Base-by-base conservation (phyloP, 1,140 invertebrate species). In the Leptoteleia sp. region DNA sequence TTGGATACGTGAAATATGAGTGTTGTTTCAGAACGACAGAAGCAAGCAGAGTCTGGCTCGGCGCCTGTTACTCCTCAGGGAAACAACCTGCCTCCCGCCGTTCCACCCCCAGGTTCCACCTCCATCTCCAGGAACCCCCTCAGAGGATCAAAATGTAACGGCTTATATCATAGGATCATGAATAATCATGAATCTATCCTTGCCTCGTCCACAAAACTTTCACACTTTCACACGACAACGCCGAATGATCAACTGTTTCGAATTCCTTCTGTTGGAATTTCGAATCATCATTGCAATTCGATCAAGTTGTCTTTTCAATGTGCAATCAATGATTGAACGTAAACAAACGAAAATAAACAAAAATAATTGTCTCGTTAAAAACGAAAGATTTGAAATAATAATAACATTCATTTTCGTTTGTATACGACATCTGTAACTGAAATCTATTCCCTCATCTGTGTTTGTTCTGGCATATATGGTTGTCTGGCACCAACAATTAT, bases 121-220 rank as follows among this genome's bases (percentile, higher is more conserved):
- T 77, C 75, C 72, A 92, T 93, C 90, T 92, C 92, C 65, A 91
- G 93, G 84, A 94, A 93, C 88, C 93, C 93, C 79, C 91, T 94
- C 67, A 91, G 94, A 90, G 93, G 94, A 92, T 94, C 94, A 79
- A 94, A 94, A 91, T 94, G 94, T 93, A 93, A 92, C 90, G 88
- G 85, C 85, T 89, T 87, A 82, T 82, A 83, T 85, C 85, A 83
- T 85, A 61, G 54, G 80, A 83, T 83, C 71, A 76, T 62, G 37
- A 78, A 64, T 65, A 65, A 57, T 73, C 70, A 59, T 75, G 38
- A 64, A 27, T 33, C 29, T 76, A 75, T 77, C 71, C 76, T 76
- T 81, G 70, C 81, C 80, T 82, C 47, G 43, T 62, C 81, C 75
- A 79, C 65, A 62, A 67, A 40, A 59, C 17, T 64, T 73, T 61